phyloP scores from a whole-genome alignment of 1,140 invertebrate genomes.

The Drosophila elegans region DNA sequence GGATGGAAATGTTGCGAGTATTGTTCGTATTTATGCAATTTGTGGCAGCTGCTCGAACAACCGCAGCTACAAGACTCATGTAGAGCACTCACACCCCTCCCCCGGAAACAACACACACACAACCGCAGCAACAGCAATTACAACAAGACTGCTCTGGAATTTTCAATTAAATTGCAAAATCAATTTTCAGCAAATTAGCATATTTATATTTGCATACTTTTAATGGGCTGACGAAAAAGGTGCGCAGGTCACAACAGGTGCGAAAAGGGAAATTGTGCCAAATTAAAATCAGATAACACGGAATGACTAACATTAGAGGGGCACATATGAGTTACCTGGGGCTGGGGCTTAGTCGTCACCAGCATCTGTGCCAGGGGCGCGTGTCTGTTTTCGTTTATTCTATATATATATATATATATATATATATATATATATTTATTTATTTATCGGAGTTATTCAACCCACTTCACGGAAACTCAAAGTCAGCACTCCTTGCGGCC shows the following conservation, averaged over 20 bases:
- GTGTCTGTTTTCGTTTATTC: slow-evolving; percentile 28
- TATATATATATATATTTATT: neutral
- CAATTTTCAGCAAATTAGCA: slow-evolving; percentile 80
- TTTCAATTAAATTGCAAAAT: slow-evolving; percentile 83
- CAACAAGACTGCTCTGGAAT: slow-evolving; percentile 45
- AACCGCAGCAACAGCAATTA: slow-evolving; percentile 40
- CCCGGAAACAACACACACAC: slow-evolving; percentile 14
- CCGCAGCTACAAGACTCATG: slow-evolving; percentile 51
- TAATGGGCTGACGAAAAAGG: slow-evolving; percentile 25
- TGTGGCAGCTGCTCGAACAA: slow-evolving; percentile 79
- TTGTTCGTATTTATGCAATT: slow-evolving; percentile 78
- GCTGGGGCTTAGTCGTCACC: slow-evolving; percentile 23
- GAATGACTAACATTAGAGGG: slow-evolving; percentile 64
- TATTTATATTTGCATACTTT: slow-evolving; percentile 80
- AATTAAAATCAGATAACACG: slow-evolving; percentile 82
- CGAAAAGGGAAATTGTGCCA: slow-evolving; percentile 74
- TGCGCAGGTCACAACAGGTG: slow-evolving; percentile 71
- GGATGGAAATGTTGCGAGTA: slow-evolving; percentile 48
- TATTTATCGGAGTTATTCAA: slow-evolving; percentile 14
- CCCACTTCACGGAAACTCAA: slow-evolving; percentile 13
- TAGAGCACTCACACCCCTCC: slow-evolving; percentile 19
- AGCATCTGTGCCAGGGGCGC: slow-evolving; percentile 43
- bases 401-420: slow-evolving; percentile 1
- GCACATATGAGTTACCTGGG: slow-evolving; percentile 8
- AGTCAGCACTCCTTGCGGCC: slow-evolving; percentile 54